Evolutionary conservation across 2,888 invertebrate species (phyloP).

Genomic region (Buathra laborator): DNA sequence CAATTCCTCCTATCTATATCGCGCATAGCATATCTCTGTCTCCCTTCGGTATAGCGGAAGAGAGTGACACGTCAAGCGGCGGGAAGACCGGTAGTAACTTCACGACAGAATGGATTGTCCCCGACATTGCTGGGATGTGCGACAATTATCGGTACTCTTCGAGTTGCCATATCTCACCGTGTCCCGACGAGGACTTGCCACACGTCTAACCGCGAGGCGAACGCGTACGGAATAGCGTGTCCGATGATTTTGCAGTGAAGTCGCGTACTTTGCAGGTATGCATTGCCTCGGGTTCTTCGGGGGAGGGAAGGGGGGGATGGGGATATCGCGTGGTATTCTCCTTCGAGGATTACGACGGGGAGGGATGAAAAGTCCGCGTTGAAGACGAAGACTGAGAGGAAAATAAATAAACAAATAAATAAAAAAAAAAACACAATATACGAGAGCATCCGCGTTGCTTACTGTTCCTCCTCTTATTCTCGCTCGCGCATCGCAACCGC

Average conservation of each 20-base stretch:
- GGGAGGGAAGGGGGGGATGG: not conserved
- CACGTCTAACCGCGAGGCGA: conserved; percentile 23
- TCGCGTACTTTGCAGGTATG: conserved; percentile 57
- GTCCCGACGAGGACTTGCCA: not conserved
- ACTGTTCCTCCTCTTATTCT: conserved; percentile 36
- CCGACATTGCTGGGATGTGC: conserved; percentile 80
- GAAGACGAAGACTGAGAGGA: not conserved
- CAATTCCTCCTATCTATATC: conserved; percentile 5
- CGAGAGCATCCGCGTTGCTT: conserved; percentile 8
- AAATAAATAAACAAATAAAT: not conserved
- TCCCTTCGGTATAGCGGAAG: conserved; percentile 46
- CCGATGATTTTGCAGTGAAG: conserved; percentile 53
- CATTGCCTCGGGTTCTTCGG: conserved; percentile 49
- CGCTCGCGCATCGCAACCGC: conserved; percentile 54
- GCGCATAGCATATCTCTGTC: conserved; percentile 24
- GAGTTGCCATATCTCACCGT: conserved; percentile 81
- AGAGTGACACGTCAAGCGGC: conserved; percentile 77
- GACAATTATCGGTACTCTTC: conserved; percentile 80
- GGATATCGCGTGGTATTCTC: not conserved
- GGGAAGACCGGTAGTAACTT: conserved; percentile 68
- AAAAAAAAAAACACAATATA: not conserved
- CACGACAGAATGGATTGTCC: conserved; percentile 76
- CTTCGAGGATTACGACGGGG: conserved; percentile 7
- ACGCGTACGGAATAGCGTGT: conserved; percentile 41
- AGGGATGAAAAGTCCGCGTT: not conserved